A percentile compares a stretch with the other conserved stretches of the same genome.
These are phyloP conservation scores for Augochlorella aurata DNA, from an alignment of 2,888 invertebrate species.

Conservation along the genomic window DNA sequence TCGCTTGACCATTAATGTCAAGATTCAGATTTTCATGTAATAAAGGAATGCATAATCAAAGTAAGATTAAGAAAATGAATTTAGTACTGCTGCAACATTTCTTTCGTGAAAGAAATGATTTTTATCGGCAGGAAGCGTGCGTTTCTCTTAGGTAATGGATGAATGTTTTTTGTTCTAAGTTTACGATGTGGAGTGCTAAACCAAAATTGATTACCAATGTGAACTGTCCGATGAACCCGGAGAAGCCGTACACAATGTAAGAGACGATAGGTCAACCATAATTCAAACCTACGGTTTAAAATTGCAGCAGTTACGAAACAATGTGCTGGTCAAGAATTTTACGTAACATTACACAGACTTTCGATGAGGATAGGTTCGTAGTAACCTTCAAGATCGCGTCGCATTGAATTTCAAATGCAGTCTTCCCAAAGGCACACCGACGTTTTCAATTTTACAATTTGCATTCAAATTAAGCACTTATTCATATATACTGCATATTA, in stretches of 20 bases:
- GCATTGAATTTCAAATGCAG: not conserved
- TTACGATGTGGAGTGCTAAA: not conserved
- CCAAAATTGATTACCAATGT: not conserved
- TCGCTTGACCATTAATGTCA: too few species aligned
- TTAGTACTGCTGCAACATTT: too few species aligned
- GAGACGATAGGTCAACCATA: not conserved
- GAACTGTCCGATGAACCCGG: not conserved
- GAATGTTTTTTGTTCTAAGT: not conserved
- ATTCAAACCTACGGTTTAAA: not conserved
- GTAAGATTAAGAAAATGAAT: too few species aligned
- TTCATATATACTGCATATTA: too few species aligned
- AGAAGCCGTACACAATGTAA: slow-evolving; percentile 10
- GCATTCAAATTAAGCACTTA: too few species aligned
- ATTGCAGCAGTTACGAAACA: not conserved
- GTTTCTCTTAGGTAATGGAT: too few species aligned
- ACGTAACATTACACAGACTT: not conserved
- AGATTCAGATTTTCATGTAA: too few species aligned
- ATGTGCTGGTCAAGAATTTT: not conserved
- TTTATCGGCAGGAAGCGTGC: not conserved
- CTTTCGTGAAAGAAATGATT: not conserved
- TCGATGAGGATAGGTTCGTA: not conserved
- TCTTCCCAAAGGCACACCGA: not conserved
- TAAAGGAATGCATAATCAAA: too few species aligned
- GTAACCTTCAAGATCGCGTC: not conserved
- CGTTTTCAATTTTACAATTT: too few species aligned